Conservation (phyloP, 2,797 vertebrate species). For the Myiothlypis chrysogaster region DNA sequence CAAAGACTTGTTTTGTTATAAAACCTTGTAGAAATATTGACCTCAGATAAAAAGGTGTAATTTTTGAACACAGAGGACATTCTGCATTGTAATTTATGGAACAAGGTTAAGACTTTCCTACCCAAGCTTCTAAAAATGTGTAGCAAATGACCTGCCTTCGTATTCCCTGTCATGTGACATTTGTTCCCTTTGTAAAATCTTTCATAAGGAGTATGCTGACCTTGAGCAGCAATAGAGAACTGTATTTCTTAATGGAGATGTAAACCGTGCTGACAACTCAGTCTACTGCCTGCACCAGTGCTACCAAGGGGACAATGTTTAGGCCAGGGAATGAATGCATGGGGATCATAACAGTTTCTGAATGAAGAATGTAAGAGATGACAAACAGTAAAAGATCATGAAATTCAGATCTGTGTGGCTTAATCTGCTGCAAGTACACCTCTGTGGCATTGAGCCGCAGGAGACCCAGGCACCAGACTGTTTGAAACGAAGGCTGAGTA, state of each 20-base stretch:
- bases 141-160: background rate
- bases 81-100: constrained; percentile 8
- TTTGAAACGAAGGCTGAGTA: background rate
- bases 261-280: constrained; percentile 6
- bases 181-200: background rate
- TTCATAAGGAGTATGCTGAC: constrained; percentile 14
- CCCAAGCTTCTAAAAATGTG: background rate
- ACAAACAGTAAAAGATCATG: constrained; percentile 37
- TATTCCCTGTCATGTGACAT: background rate
- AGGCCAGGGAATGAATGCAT: background rate
- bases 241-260: background rate
- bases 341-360: background rate
- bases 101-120: constrained; percentile 18
- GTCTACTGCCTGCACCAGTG: background rate
- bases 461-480: background rate
- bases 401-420: constrained; percentile 35
- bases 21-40: background rate
- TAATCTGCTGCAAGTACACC: constrained; percentile 28
- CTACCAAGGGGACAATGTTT: constrained; percentile 20
- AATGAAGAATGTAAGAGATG: constrained; percentile 26
- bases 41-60: background rate
- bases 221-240: constrained; percentile 12
- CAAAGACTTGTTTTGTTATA: background rate
- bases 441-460: background rate
- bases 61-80: background rate